Evolutionary conservation across 2,888 invertebrate species (phyloP), one percentile per base, ranked within the genome.

Genomic region (Drosophila multiciliata): DNA sequence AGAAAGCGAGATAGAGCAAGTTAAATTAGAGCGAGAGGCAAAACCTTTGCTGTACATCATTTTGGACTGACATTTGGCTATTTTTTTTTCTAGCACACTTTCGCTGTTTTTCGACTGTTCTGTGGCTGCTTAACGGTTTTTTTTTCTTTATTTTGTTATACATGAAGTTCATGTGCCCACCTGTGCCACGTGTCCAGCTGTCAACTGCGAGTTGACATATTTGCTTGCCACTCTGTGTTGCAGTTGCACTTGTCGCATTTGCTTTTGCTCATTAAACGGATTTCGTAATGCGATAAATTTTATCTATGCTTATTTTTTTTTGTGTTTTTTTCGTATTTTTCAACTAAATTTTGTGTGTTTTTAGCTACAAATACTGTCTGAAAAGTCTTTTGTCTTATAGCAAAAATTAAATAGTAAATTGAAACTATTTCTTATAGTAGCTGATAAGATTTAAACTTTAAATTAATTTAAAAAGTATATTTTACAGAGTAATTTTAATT

Each of bases 191-290:
- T 72, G 73, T 61, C 66, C 76, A 54, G 26, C 66, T 71, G 66
- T 68, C 77, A 68, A 65, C 67, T 66, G 50, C 68, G 62, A 77
- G 73, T 55, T 76, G 82, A 82, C 77, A 79, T 77, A 79, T 82
- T 77, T 66, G 60, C 59, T 66, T 66, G 59, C 45, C 63, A 29
- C 40, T 63, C 66, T 61, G 61, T 63, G 64, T 49, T 50, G 48
- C 73, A 59, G 66, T 52, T 64, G 66, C 67, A 69, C 53, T 53
- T 64, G 66, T 50, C 57, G 17, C 71, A 67, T 50, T 63, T 73
- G 61, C 49, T 33, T 32, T 52, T 63, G 33, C 32, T 58, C 61
- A 48, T 60, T 78, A 64, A 74, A 66, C 45, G 66, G 69, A 75
- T 76, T 80, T 36, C 29, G 8, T 75, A 84, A 78, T 76, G 66